A percentile compares a stretch with the other conserved stretches of the same genome.
phyloP scores from a whole-genome alignment of 2,113 vertebrate genomes.

The Rutilus rutilus region DNA sequence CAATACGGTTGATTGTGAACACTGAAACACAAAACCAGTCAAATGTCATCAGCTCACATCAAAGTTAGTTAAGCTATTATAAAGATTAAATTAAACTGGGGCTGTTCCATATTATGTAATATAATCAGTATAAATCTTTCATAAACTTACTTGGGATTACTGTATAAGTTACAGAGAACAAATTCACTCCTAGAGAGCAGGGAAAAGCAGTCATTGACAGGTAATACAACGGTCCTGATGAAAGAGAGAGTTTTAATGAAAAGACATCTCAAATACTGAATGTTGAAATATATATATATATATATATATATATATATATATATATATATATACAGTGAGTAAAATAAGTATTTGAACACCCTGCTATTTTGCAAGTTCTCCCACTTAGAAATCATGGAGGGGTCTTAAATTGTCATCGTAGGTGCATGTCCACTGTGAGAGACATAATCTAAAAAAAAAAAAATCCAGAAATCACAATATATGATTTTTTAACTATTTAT shows the following conservation, averaged over 20 bases:
- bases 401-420: too few relatives aligned
- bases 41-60: not conserved
- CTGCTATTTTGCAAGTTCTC: too few relatives aligned
- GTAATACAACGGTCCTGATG: constrained; percentile 28
- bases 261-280: too few relatives aligned
- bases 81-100: not conserved
- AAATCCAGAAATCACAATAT: too few relatives aligned
- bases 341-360: too few relatives aligned
- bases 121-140: not conserved
- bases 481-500: too few relatives aligned
- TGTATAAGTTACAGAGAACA: not conserved
- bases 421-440: too few relatives aligned
- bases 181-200: not conserved
- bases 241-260: not conserved
- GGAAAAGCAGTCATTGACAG: not conserved
- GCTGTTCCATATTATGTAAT: not conserved
- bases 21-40: constrained; percentile 2
- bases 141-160: constrained; percentile 33
- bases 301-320: too few relatives aligned
- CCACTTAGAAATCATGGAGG: too few relatives aligned
- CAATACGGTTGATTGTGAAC: not conserved
- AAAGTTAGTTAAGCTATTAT: not conserved
- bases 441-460: too few relatives aligned
- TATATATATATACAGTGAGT: too few relatives aligned
- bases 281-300: too few relatives aligned